Percentiles rank a stretch among this genome's conserved stretches.
phyloP scores from a whole-genome alignment of 1,140 invertebrate genomes.

The Leptoteleia sp. region DNA sequence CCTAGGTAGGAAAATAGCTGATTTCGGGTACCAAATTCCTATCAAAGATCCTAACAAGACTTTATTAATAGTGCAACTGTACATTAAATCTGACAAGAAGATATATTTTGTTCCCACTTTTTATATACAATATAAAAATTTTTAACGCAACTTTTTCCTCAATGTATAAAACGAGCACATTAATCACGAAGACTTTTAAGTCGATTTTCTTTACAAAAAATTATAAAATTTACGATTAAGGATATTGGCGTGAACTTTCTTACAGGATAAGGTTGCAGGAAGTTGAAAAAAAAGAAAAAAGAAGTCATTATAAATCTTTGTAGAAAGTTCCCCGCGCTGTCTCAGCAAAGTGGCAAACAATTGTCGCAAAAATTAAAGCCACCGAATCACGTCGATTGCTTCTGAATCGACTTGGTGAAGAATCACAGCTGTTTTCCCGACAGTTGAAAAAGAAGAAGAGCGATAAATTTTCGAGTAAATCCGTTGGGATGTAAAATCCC shows the following conservation, averaged over 20 bases:
- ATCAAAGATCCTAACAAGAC: no score
- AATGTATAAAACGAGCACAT: no score
- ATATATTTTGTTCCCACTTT: no score
- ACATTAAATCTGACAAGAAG: no score
- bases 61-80: no score
- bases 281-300: conserved; percentile 14
- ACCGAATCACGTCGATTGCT: conserved; percentile 55
- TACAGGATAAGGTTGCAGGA: conserved; percentile 1
- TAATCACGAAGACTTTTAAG: no score
- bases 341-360: conserved; percentile 57
- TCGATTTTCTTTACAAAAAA: no score
- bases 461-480: conserved; percentile 71
- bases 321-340: conserved; percentile 35
- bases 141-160: no score
- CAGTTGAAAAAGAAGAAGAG: conserved; percentile 65
- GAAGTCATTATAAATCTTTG: conserved; percentile 39
- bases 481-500: conserved; percentile 73
- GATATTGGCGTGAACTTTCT: conserved; percentile 35
- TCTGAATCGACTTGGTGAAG: conserved; percentile 57
- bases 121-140: no score
- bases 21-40: no score
- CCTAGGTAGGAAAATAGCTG: no score
- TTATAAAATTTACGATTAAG: conserved; percentile 18
- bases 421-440: conserved; percentile 58
- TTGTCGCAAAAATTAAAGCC: conserved; percentile 60